phyloP scores from a whole-genome alignment of 2,888 invertebrate species.

The Ptilodon capucinus region DNA sequence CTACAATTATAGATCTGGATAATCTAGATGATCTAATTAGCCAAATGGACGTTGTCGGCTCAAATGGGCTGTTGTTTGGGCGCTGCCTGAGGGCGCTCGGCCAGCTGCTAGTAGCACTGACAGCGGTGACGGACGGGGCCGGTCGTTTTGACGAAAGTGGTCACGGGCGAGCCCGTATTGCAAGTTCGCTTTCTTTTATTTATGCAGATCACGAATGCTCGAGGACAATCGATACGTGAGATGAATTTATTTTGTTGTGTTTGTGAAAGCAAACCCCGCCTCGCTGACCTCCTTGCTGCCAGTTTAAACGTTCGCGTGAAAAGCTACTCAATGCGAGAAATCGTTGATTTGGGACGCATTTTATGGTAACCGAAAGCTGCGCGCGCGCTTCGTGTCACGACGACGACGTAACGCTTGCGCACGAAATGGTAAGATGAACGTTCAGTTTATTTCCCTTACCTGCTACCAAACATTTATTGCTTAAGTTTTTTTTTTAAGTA shows the following conservation, averaged over 20 bases:
- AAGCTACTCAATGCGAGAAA: conserved; percentile 70
- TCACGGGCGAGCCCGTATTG: conserved; percentile 59
- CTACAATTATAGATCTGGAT: too few species aligned
- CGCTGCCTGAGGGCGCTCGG: too few species aligned
- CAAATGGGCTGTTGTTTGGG: too few species aligned
- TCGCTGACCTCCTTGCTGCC: conserved; percentile 74
- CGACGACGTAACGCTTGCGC: conserved; percentile 22
- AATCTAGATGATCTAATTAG: too few species aligned
- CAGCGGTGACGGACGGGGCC: conserved; percentile 11
- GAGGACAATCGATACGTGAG: conserved; percentile 82
- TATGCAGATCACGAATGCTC: conserved; percentile 71
- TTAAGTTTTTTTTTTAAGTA: too few species aligned
- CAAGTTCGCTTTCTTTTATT: conserved; percentile 80
- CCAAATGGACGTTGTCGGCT: too few species aligned
- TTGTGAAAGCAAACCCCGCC: conserved; percentile 80
- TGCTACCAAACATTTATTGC: too few species aligned
- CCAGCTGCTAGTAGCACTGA: conserved; percentile 20
- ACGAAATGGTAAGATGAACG: conserved; percentile 22
- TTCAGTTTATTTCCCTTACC: too few species aligned
- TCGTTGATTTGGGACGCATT: conserved; percentile 70
- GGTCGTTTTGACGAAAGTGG: conserved; percentile 61
- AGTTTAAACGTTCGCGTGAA: conserved; percentile 73
- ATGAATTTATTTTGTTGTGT: conserved; percentile 81
- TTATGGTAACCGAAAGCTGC: conserved; percentile 58
- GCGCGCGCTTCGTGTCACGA: conserved; percentile 28